Conservation (phyloP, 1,140 invertebrate genomes). For the Drosophila sucinea region DNA sequence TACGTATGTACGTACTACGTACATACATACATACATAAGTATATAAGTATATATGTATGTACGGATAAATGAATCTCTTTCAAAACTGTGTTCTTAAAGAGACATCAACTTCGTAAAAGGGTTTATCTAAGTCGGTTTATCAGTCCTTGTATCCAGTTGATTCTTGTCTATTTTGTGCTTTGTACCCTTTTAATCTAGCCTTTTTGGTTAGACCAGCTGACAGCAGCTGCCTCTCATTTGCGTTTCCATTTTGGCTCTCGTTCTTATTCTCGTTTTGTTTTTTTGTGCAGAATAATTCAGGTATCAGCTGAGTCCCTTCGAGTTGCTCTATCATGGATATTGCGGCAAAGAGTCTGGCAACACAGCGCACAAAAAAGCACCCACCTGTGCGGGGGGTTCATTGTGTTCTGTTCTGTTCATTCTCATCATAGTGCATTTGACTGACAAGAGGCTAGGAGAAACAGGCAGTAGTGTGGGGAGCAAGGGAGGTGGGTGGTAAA, state of each 20-base stretch:
- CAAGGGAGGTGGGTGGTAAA: not conserved
- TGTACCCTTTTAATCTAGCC: not conserved
- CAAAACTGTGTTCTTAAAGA: no score
- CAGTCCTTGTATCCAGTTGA: no score
- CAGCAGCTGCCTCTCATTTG: not conserved
- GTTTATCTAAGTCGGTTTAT: no score
- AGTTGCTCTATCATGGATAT: not conserved
- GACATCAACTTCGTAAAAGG: no score
- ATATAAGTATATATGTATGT: not conserved
- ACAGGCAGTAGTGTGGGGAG: not conserved
- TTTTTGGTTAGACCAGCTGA: conserved; percentile 1
- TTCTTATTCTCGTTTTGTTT: not conserved
- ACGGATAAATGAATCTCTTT: no score
- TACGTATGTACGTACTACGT: no score
- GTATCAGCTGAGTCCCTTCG: conserved; percentile 4
- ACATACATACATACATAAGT: no score
- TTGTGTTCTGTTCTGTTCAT: not conserved
- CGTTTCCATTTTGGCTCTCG: not conserved
- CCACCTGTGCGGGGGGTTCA: not conserved
- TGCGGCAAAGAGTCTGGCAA: not conserved
- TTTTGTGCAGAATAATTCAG: conserved; percentile 1
- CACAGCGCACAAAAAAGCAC: not conserved
- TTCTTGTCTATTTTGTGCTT: no score
- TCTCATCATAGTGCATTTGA: conserved; percentile 7
- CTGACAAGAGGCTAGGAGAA: conserved; percentile 2